Base-by-base conservation (phyloP, 2,888 invertebrate genomes). In the Acleris emargana region DNA sequence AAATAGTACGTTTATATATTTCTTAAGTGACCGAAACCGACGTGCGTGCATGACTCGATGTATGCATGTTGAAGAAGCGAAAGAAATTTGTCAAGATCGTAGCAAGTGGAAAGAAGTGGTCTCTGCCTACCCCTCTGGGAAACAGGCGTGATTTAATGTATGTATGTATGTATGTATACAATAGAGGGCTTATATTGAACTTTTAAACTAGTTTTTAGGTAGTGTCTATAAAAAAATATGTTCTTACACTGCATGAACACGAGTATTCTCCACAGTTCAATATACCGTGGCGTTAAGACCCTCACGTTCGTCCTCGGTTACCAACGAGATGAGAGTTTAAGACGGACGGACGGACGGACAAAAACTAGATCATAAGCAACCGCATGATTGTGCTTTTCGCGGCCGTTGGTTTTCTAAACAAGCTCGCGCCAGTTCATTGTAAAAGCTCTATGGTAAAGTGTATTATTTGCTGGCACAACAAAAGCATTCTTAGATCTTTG, bases 281-380 rank as follows among this genome's bases (percentile, higher is more conserved):
- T 76, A 78, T 75, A 59, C 72, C 76, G 58, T 68, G 67, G 67
- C 73, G n/a, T n/a, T 58, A 43, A 53, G 49, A 9, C 49, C 64
- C 69, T 83, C 88, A 91, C 89, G 90, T 89, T 81, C 79, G 67
- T 64, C 67, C 70, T 83, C 76, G 86, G 85, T 84, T 83, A 78
- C 78, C 76, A 79, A 80, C 79, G 60, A 86, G 84, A 85, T 84
- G 78, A 76, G 76, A 67, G 78, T 84, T 86, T 85, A 86, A 86
- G 49, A 80, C 80, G 75, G 76, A 77, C 76, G 78, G 79, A 76
- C 73, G 73, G 79, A 76, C 73, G 73, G 64, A 82, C 78, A 88
- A 89, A 88, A 89, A 88, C 85, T 79, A 76, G 81, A 87, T 84
- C 84, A 80, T 81, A 80, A 79, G 75, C 69, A 78, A 89, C 89